Evolutionary conservation across 2,113 vertebrate genomes (phyloP), one percentile per base, ranked within the genome.

Genomic region (Heptranchias perlo): DNA sequence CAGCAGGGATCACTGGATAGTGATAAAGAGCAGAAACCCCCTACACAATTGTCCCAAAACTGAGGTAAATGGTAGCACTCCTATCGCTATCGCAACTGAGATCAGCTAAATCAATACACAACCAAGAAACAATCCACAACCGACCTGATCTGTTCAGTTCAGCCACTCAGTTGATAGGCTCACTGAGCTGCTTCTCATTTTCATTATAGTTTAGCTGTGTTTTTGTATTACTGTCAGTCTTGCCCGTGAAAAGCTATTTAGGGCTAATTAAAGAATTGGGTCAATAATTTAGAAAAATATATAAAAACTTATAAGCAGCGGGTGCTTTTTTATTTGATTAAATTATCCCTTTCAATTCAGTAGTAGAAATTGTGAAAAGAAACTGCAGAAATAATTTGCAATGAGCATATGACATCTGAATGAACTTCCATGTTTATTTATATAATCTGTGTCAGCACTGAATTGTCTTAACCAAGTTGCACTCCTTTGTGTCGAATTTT

Each of bases 381-480:
- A 62, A 62, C 35, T 62, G 89, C 44, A 94, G n/a, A 89, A 89
- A 64, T 39, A 62, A 93, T 61, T 94, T 94, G 58, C 21, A 94
- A 91, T 58, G n/a, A 62, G 5, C 52, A 35, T 14, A 69, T 95
- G 13, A 95, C 3, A 69, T 16, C 18, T 3, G 31, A 67, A 67
- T 67, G 21, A 94, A 67, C 39, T 35, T 89, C 47, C 18, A 10
- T 94, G 49, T 94, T 94, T 94, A 65, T 64, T 94, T 94, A 4
- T 64, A 44, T 65, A 31, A 49, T 52, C 14, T 52, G 25, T 94
- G 25, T 94, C 39, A 49, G 65, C 44, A 49, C 87, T 54, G 3
- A 95, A 73, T 95, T 95, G 39, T 11, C 21, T 49, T 69, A 67
- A 28, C 64, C 28, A 69, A 44, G 62, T 65, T 94, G 93, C 93